Percentiles rank a stretch among this genome's conserved stretches.
Conservation (phyloP, 2,797 vertebrate genomes). For the Crax fasciolata region DNA sequence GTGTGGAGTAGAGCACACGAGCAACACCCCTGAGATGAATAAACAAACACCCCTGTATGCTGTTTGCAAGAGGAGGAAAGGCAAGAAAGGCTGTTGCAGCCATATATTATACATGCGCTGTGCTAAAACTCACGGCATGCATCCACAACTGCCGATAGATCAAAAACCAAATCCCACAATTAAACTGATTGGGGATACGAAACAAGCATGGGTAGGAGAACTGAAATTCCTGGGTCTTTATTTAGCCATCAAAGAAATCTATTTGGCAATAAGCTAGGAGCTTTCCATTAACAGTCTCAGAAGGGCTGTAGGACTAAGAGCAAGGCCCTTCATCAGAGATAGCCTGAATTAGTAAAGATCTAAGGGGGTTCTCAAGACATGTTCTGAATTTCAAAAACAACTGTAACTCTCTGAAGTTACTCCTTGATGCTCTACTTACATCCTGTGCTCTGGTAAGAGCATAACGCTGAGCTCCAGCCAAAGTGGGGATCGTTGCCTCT, state of each 20-base stretch:
- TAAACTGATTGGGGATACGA: constrained; percentile 17
- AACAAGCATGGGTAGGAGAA: neutral
- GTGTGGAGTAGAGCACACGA: neutral
- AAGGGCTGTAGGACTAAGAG: constrained; percentile 17
- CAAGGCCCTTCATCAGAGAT: neutral
- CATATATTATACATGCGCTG: neutral
- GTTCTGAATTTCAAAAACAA: constrained; percentile 34
- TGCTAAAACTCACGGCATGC: neutral
- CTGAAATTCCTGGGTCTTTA: constrained; percentile 8
- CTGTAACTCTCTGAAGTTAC: neutral
- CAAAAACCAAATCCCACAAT: neutral
- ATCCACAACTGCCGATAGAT: neutral
- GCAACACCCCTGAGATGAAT: neutral
- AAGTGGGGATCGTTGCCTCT: neutral
- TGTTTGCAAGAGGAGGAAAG: neutral
- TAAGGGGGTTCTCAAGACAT: neutral
- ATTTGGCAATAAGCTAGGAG: constrained; percentile 2
- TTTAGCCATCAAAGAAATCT: constrained; percentile 51
- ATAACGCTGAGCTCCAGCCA: neutral
- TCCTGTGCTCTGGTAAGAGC: neutral
- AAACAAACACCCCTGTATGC: neutral
- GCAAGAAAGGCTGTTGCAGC: neutral
- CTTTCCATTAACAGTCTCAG: constrained; percentile 20
- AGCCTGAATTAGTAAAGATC: constrained; percentile 44
- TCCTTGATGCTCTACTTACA: neutral